Conservation (phyloP, 30 jellyfish, hydroid and myxozoan genomes). For the Aurelia aurita complex sp. Pacific region DNA sequence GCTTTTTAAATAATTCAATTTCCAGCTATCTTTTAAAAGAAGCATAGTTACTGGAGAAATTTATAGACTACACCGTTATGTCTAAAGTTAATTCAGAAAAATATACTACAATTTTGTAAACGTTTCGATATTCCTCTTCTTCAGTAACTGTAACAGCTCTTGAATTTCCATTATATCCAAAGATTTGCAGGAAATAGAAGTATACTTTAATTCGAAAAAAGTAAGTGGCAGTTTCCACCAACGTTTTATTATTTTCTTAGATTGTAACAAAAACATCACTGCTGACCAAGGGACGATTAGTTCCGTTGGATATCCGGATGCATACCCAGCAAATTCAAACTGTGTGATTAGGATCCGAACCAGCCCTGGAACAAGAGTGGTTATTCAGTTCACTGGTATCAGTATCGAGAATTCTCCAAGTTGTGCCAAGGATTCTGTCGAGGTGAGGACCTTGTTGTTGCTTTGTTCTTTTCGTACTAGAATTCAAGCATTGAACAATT, state of each 20-base stretch:
- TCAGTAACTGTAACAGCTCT: no score
- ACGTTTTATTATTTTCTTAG: not conserved
- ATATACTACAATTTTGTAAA: no score
- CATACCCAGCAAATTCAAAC: slow-evolving; percentile 52
- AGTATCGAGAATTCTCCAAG: slow-evolving; percentile 47
- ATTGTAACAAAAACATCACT: slow-evolving; percentile 24
- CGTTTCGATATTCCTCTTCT: no score
- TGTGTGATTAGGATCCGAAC: slow-evolving; percentile 34
- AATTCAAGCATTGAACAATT: no score
- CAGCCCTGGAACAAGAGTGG: slow-evolving; percentile 59
- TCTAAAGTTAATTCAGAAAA: no score
- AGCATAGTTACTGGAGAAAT: no score
- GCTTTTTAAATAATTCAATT: no score
- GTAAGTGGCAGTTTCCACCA: not conserved
- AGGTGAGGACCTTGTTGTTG: slow-evolving; percentile 6
- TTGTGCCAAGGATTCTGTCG: slow-evolving; percentile 63
- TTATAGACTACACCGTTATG: no score
- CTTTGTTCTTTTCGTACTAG: no score
- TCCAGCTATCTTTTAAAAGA: no score
- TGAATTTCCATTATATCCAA: no score
- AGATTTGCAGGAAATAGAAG: no score
- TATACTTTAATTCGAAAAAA: not conserved
- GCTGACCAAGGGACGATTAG: slow-evolving; percentile 56
- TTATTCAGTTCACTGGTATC: slow-evolving; percentile 36
- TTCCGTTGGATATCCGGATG: slow-evolving; percentile 66